phyloP scores from a whole-genome alignment of 2,113 vertebrate species.

The Isichthys henryi region DNA sequence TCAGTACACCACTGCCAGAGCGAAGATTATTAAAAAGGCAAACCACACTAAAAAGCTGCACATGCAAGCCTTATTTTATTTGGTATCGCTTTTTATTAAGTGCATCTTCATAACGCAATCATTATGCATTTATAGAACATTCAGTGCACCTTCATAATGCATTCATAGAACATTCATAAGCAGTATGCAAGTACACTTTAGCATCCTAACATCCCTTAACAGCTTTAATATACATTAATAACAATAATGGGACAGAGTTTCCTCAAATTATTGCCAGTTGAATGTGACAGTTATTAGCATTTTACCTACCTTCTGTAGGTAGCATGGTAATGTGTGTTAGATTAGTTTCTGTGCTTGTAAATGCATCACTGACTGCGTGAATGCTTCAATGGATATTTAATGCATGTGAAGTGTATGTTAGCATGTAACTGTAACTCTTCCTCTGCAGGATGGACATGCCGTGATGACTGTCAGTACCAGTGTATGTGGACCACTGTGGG shows the following conservation, averaged over 20 bases:
- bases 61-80: no score
- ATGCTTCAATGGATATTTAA: not conserved
- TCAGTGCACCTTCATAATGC: no score
- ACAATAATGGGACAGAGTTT: not conserved
- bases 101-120: no score
- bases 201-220: no score
- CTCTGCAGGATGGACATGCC: slow-evolving; percentile 81
- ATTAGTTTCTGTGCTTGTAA: not conserved
- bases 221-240: no score
- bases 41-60: no score
- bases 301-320: not conserved
- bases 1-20: no score
- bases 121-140: no score
- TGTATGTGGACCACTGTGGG: slow-evolving; percentile 94
- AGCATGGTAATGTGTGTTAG: not conserved
- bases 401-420: not conserved
- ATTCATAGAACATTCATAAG: no score
- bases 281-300: not conserved
- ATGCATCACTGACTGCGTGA: not conserved
- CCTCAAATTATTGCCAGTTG: not conserved
- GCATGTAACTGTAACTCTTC: not conserved
- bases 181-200: no score
- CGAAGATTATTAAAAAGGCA: no score
- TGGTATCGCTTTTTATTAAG: no score
- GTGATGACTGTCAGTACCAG: slow-evolving; percentile 84